These are phyloP conservation scores for Lepidurus apus DNA, from an alignment of 1,140 invertebrate species.

Conservation along the genomic window DNA sequence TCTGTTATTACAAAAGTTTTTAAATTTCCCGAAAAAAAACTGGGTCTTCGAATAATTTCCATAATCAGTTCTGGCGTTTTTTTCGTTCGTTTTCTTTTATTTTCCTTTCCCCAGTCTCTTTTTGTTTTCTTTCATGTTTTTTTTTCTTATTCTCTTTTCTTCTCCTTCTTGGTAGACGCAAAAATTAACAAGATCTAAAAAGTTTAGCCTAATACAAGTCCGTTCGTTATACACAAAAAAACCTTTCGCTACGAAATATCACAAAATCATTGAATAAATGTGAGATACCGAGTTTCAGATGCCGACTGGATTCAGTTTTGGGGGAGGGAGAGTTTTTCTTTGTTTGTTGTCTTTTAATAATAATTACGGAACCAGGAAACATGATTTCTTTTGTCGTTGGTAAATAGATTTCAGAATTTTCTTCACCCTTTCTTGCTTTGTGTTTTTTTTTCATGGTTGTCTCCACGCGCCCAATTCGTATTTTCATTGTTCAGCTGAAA, in stretches of 20 bases:
- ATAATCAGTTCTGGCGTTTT: not conserved
- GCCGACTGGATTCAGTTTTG: conserved; percentile 18
- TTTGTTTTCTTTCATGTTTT: not conserved
- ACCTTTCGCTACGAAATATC: conserved; percentile 21
- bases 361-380: conserved; percentile 17
- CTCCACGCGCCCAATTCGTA: not conserved
- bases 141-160: not conserved
- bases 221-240: not conserved
- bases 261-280: conserved; percentile 22
- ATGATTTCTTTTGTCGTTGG: conserved; percentile 11
- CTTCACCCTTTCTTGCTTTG: not conserved
- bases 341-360: not conserved
- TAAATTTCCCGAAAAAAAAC: not conserved
- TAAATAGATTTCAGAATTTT: not conserved
- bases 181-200: conserved; percentile 20
- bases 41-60: conserved; percentile 4
- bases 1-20: not conserved
- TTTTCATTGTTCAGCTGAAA: conserved; percentile 22
- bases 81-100: not conserved
- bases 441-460: not conserved
- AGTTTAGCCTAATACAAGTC: conserved; percentile 14
- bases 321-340: conserved; percentile 17
- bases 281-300: conserved; percentile 21
- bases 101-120: not conserved
- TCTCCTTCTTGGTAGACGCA: conserved; percentile 18